Evolutionary conservation across 2,888 invertebrate species (phyloP).

Genomic region (Vannuccia rotundouncinata): DNA sequence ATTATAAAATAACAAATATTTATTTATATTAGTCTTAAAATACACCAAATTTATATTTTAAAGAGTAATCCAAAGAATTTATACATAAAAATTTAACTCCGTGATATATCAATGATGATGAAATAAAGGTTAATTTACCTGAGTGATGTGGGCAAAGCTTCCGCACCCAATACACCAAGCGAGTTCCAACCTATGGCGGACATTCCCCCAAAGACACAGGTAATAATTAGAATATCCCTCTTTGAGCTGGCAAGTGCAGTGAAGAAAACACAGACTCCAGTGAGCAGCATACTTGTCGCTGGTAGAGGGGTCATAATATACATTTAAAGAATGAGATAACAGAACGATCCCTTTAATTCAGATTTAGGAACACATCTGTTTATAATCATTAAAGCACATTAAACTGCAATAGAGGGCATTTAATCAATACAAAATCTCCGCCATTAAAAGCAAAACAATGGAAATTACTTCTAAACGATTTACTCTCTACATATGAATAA

Average conservation of each 20-base stretch:
- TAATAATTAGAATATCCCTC: slow-evolving; percentile 49
- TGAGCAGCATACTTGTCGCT: slow-evolving; percentile 52
- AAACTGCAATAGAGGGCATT: too few relatives aligned
- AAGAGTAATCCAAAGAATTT: too few relatives aligned
- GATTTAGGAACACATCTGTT: too few relatives aligned
- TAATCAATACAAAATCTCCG: too few relatives aligned
- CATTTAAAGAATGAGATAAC: background rate
- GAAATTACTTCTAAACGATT: too few relatives aligned
- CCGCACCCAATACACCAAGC: slow-evolving; percentile 81
- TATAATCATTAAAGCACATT: too few relatives aligned
- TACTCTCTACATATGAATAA: too few relatives aligned
- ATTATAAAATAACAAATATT: background rate
- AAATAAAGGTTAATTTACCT: slow-evolving; percentile 60
- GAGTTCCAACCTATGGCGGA: slow-evolving; percentile 61
- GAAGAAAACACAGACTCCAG: slow-evolving; percentile 52
- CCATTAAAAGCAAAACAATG: too few relatives aligned
- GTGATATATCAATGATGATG: background rate
- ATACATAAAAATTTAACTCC: too few relatives aligned
- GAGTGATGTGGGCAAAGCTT: slow-evolving; percentile 83
- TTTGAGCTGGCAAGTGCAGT: slow-evolving; percentile 48
- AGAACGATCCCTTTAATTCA: too few relatives aligned
- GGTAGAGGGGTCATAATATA: slow-evolving; percentile 33
- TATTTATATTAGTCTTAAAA: background rate
- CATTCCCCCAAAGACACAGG: slow-evolving; percentile 56
- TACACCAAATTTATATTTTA: too few relatives aligned